Percentiles rank a stretch among this genome's conserved stretches.
Conservation (phyloP, 2,113 vertebrate genomes). For the Sardina pilchardus region DNA sequence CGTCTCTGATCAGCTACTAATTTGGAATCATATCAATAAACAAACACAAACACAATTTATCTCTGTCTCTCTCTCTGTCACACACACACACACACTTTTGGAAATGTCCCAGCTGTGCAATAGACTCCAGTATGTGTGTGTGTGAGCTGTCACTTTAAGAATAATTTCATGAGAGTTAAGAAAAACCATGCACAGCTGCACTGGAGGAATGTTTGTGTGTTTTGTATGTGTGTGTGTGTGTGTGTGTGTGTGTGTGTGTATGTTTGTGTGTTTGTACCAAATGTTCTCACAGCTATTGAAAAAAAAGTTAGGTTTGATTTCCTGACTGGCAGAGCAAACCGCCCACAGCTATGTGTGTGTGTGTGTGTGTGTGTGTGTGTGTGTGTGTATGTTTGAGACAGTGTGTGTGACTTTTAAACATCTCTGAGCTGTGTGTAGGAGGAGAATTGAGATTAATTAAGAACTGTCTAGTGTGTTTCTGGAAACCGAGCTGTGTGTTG, state of each 20-base stretch:
- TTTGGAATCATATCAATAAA: background rate
- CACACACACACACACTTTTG: background rate
- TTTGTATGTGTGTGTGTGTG: background rate
- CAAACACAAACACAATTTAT: background rate
- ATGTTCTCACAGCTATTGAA: background rate
- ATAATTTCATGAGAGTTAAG: background rate
- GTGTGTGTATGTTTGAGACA: background rate
- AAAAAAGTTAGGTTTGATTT: background rate
- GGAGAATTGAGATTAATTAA: no score
- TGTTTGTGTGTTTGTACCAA: background rate
- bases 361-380: background rate
- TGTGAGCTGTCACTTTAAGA: background rate
- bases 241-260: background rate
- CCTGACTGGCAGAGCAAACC: no score
- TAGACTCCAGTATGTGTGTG: background rate
- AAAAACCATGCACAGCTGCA: background rate
- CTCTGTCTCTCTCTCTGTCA: background rate
- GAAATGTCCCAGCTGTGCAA: background rate
- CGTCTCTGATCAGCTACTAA: no score
- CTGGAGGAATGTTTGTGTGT: background rate
- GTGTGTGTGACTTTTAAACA: no score
- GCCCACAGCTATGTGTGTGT: background rate
- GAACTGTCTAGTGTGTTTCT: no score
- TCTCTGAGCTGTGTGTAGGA: no score
- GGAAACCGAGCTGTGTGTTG: no score